Conservation (phyloP, 2,113 vertebrate genomes). For the Trogon surrucura region DNA sequence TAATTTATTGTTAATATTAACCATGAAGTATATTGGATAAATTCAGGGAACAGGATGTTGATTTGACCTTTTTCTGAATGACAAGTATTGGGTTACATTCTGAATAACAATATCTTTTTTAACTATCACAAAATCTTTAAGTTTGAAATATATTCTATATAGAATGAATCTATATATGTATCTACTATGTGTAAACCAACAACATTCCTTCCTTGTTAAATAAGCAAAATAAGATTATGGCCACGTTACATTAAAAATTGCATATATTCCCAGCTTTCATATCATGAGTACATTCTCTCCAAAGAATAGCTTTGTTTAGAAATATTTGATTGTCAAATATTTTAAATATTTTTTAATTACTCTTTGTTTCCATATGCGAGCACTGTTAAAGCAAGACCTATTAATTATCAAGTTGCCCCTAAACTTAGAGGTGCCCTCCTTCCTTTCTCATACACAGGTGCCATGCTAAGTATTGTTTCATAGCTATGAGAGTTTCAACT, state of each 20-base stretch:
- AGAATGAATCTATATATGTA: not conserved
- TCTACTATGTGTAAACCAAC: not conserved
- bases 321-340: not conserved
- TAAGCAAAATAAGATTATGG: not conserved
- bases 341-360: not conserved
- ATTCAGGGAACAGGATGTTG: not conserved
- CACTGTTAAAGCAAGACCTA: not conserved
- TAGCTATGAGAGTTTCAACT: not conserved
- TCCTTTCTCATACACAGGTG: not conserved
- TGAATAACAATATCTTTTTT: not conserved
- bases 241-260: not conserved
- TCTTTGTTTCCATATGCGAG: not conserved
- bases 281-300: not conserved
- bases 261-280: not conserved
- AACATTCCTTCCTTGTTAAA: not conserved
- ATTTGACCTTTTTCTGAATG: not conserved
- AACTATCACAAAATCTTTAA: not conserved
- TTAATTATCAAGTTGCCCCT: not conserved
- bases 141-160: not conserved
- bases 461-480: not conserved
- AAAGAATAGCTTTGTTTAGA: not conserved
- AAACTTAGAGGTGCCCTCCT: not conserved
- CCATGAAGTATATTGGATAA: not conserved
- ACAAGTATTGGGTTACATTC: not conserved
- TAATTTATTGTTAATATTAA: not conserved